These are phyloP conservation scores for Lasioglossum marginatum DNA, from an alignment of 2,888 invertebrate species.

Conservation along the genomic window DNA sequence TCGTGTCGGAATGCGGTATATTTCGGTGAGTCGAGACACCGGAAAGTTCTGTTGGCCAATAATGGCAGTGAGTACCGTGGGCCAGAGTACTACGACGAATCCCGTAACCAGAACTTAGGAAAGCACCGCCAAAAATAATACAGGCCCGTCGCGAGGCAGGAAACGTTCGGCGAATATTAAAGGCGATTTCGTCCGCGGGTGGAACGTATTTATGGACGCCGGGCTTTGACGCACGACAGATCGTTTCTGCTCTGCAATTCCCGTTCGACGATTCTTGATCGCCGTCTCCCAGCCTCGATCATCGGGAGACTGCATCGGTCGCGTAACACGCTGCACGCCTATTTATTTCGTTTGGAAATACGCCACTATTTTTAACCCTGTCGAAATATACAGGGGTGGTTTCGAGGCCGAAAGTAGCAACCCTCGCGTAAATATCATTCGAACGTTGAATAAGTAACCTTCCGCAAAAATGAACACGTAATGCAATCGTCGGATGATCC, in stretches of 20 bases:
- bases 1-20: neutral
- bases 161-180: conserved; percentile 9
- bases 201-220: conserved; percentile 13
- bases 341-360: conserved; percentile 48
- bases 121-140: conserved; percentile 22
- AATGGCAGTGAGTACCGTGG: neutral
- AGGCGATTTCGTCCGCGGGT: neutral
- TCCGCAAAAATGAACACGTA: neutral
- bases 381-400: conserved; percentile 29
- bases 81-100: neutral
- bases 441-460: neutral
- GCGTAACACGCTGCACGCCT: conserved; percentile 4
- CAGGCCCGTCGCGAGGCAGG: neutral
- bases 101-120: neutral
- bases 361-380: conserved; percentile 50
- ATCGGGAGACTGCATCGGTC: conserved; percentile 14
- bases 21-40: neutral
- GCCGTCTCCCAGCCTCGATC: neutral
- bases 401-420: neutral
- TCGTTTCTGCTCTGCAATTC: neutral
- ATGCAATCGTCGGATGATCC: too few species aligned
- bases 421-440: neutral
- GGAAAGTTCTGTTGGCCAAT: conserved; percentile 11
- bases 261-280: neutral
- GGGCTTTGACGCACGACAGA: conserved; percentile 7